Evolutionary conservation across 2,888 invertebrate species (phyloP).

Genomic region (Aricia artaxerxes): DNA sequence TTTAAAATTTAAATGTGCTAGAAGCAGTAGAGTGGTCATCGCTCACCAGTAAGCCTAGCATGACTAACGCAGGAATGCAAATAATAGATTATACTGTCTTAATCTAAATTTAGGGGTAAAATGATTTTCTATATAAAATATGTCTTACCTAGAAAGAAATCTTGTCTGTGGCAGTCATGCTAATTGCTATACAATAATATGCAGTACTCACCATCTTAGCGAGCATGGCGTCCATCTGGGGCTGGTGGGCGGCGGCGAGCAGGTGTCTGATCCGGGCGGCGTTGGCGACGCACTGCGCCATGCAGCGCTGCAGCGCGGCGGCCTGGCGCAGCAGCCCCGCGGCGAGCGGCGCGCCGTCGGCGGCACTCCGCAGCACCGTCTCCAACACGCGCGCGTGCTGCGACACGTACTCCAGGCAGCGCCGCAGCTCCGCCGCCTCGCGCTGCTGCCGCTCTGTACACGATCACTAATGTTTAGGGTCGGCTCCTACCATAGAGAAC

Average conservation of each 20-base stretch:
- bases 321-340: slow-evolving; percentile 71
- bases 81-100: no score
- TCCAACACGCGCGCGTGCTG: slow-evolving; percentile 74
- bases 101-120: no score
- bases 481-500: not conserved
- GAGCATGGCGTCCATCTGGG: slow-evolving; percentile 75
- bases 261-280: slow-evolving; percentile 68
- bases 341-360: slow-evolving; percentile 61
- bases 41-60: no score
- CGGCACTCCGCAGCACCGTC: slow-evolving; percentile 65
- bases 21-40: no score
- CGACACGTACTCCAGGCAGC: slow-evolving; percentile 73
- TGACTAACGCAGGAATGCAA: no score
- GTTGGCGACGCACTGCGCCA: slow-evolving; percentile 75
- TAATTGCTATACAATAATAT: not conserved
- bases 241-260: slow-evolving; percentile 67
- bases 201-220: slow-evolving; percentile 67
- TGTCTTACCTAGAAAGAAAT: no score
- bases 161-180: not conserved
- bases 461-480: not conserved
- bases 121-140: no score
- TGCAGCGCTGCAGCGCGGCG: slow-evolving; percentile 72
- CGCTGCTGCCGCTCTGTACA: slow-evolving; percentile 68
- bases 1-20: no score
- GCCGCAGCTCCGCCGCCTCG: slow-evolving; percentile 70